Evolutionary conservation across 1,140 invertebrate species (phyloP), one percentile per base, ranked within the genome.

Genomic region (Charaxes varanes): DNA sequence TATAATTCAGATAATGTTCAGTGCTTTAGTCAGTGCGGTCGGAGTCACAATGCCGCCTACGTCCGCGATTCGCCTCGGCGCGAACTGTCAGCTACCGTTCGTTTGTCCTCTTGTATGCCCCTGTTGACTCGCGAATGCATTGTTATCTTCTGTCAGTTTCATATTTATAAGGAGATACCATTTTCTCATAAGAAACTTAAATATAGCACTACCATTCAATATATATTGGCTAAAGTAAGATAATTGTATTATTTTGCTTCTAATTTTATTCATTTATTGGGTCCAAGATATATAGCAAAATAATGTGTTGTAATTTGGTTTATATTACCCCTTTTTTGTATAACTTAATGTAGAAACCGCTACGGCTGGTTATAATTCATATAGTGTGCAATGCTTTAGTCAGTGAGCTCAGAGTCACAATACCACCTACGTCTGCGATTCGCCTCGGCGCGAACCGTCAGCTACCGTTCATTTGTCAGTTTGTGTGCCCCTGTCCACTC

Each of bases 301-400:
- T n/a, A n/a, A n/a, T n/a, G n/a, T n/a, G n/a, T n/a, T n/a, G n/a
- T n/a, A n/a, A n/a, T n/a, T n/a, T n/a, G n/a, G n/a, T n/a, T n/a
- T n/a, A n/a, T n/a, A n/a, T n/a, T n/a, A n/a, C n/a, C n/a, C n/a
- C n/a, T n/a, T n/a, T n/a, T n/a, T n/a, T n/a, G n/a, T n/a, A n/a
- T n/a, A n/a, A n/a, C n/a, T 70, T 69, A 74, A 78, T 70, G 62
- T 60, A 44, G 52, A 40, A 53, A 43, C 45, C 41, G 63, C n/a
- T n/a, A 63, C 50, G 66, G 51, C 53, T 42, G 52, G 41, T 32
- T 63, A 68, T 50, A 68, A 67, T 66, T 50, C 50, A 58, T 54
- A 70, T 65, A 61, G 64, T 72, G 70, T 71, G 65, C 70, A 64
- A n/a, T n/a, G n/a, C n/a, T n/a, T n/a, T n/a, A n/a, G n/a, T n/a